phyloP scores from a whole-genome alignment of 2,113 vertebrate species.

The Chloebia gouldiae region DNA sequence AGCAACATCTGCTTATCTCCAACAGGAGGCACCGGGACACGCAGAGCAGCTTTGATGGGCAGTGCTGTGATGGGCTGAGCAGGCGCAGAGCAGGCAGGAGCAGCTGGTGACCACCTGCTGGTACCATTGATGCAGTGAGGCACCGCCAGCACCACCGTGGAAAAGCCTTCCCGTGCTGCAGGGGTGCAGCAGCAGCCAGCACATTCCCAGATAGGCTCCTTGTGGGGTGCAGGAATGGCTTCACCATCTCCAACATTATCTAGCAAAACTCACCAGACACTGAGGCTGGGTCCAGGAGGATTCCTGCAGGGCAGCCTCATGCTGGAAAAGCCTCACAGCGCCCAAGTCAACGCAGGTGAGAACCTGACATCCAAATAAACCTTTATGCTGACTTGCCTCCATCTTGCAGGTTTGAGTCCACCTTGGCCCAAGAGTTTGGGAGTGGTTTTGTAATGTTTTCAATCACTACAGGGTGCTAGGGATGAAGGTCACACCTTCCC shows the following conservation, averaged over 20 bases:
- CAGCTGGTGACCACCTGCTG: slow-evolving; percentile 21
- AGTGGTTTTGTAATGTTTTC: accelerated
- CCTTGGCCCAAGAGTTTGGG: background rate
- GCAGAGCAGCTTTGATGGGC: background rate
- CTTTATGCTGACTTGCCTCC: background rate
- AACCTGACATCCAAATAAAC: background rate
- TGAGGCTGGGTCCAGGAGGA: background rate
- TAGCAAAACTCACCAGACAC: background rate
- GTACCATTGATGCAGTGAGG: background rate
- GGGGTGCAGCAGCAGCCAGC: background rate
- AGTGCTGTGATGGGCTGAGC: background rate
- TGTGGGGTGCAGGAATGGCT: background rate
- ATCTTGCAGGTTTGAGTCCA: background rate
- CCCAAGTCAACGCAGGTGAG: background rate
- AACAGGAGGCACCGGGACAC: accelerated
- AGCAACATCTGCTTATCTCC: slow-evolving; percentile 1
- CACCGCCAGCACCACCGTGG: background rate
- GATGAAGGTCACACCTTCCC: background rate
- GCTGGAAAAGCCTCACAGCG: background rate
- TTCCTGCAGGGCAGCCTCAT: background rate
- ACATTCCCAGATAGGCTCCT: background rate
- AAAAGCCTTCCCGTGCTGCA: accelerated
- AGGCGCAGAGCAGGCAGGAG: background rate
- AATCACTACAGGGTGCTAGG: background rate
- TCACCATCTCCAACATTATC: background rate